Evolutionary conservation across 2,888 invertebrate genomes (phyloP), one percentile per base, ranked within the genome.

Genomic region (Iphiclides podalirius): DNA sequence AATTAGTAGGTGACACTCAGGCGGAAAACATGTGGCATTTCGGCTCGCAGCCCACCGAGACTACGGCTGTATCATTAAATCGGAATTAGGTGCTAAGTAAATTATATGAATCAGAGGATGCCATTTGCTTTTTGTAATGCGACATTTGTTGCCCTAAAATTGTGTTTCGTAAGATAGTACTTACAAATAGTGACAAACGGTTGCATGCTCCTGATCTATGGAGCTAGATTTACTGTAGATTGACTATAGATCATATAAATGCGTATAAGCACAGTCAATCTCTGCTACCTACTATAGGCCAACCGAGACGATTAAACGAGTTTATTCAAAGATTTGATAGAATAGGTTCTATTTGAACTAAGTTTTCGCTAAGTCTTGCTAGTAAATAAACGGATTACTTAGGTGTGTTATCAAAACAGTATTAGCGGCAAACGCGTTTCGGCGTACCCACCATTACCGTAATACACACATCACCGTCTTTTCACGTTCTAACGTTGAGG

Each of bases 1-100:
- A 77, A 83, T 84, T 84, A 84, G 76, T 71, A 74, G 75, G 74
- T 81, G 81, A 82, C 79, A 79, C 68, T 68, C 69, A 72, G 67
- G 72, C 67, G 72, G 72, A 63, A 76, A 79, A 75, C 85, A 85
- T 75, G 79, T 84, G 86, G 77, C 70, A 64, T 72, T 64, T 58
- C 58, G 58, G 71, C 68, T 71, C 72, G 66, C 64, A 65, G 69
- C 67, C 67, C 64, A 68, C 68, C 63, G 59, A 61, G 64, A 57
- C 60, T 54, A 61, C 63, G 50, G 28, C 34, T 40, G 56, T 73
- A 63, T 77, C 69, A 85, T 85, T 83, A 83, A 70, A 70, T 67
- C 58, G 57, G 62, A 73, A 84, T 80, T 76, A 74, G 74, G 80
- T 79, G 82, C 67, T 72, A 74, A 76, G 75, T 72, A 83, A 83